Evolutionary conservation across 92 coral and sea anemone genomes (phyloP), one percentile per base, ranked within the genome.

Genomic region (Chrysogorgia sp.): DNA sequence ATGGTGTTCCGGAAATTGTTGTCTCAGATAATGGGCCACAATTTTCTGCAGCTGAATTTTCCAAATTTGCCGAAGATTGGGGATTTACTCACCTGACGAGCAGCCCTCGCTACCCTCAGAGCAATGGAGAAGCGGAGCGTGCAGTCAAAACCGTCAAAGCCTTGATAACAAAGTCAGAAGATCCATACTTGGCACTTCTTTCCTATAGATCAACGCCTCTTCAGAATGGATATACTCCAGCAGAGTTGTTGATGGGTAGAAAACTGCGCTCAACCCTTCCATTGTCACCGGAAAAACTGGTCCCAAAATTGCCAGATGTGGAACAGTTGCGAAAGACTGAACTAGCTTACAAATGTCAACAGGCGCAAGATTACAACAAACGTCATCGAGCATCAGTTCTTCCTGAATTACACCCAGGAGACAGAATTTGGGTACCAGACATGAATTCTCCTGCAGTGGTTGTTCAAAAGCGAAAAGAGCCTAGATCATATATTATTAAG

Each of bases 81-180:
- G 80, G 88, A 0, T 84, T 77, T 29, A 70, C 78, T 6, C 84
- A 68, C 70, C 59, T 79, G 7, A 77, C 88, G 25, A 77, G 80
- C 12, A 53, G 77, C 17, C 69, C 87, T 28, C 41, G 48, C 31
- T 70, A 71, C 60, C 72, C 85, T 4, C 85, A 79, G 43, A 53
- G 74, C 64, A 82, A 75, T 55, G 75, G 82, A 48, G 69, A 72
- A 48, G 82, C 67, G 20, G 86, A 74, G 34, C 33, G 86, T 66
- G 83, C 79, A 1, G 75, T 71, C 14, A 65, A n/a, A n/a, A n/a
- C n/a, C n/a, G n/a, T n/a, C n/a, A n/a, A n/a, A n/a, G n/a, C n/a
- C n/a, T n/a, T n/a, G n/a, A n/a, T n/a, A n/a, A n/a, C n/a, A n/a
- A n/a, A n/a, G n/a, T n/a, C n/a, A n/a, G n/a, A n/a, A n/a, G n/a